phyloP scores from a whole-genome alignment of 2,797 vertebrate genomes.

The Microctenopoma lineatum region DNA sequence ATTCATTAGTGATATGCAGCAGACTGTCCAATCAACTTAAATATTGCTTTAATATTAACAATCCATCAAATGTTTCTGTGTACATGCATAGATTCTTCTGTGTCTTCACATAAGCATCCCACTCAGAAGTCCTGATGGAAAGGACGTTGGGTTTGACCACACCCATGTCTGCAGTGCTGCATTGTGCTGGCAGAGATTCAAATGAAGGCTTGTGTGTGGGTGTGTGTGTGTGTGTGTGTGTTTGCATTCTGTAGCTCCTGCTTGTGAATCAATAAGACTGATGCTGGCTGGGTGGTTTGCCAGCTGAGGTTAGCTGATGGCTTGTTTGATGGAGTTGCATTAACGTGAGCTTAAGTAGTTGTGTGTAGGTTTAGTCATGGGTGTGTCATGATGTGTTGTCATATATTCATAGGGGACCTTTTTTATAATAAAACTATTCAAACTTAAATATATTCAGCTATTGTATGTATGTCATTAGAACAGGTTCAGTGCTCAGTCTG shows the following conservation, averaged over 20 bases:
- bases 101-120: constrained; percentile 18
- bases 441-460: not conserved
- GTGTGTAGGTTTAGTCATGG: not conserved
- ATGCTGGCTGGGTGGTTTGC: constrained; percentile 6
- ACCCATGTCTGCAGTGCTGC: constrained; percentile 71
- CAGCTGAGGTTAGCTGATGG: constrained; percentile 29
- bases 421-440: no score
- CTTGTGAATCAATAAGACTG: constrained; percentile 21
- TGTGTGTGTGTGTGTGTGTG: constrained; percentile 4
- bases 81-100: not conserved
- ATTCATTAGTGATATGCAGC: no score
- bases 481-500: constrained; percentile 46
- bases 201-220: constrained; percentile 17
- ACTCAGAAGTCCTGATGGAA: constrained; percentile 17
- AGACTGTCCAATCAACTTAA: no score
- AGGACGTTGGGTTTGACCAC: constrained; percentile 40
- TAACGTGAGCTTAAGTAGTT: not conserved
- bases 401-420: no score
- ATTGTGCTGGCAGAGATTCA: constrained; percentile 67
- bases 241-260: not conserved
- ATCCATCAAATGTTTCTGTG: not conserved
- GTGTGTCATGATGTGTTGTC: no score
- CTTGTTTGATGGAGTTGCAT: not conserved
- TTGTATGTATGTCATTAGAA: not conserved
- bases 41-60: no score